Evolutionary conservation across 2,797 vertebrate genomes (phyloP).

Genomic region (Peromyscus eremicus): DNA sequence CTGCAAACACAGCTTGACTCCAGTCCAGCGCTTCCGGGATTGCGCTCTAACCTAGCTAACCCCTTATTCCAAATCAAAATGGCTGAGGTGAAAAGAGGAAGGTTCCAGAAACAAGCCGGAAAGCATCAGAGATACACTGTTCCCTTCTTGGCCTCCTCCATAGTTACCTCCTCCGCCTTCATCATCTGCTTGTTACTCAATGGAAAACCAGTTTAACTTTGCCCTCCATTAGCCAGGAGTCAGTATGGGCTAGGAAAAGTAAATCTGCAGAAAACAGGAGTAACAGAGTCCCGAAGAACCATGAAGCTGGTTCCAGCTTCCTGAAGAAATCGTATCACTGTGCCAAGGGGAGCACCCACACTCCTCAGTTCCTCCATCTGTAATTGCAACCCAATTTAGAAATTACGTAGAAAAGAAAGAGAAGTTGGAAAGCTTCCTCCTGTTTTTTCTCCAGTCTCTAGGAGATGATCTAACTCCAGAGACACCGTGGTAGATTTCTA

Average conservation of each 20-base stretch:
- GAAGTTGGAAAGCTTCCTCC: neutral
- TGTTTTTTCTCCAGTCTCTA: neutral
- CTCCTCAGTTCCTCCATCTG: neutral
- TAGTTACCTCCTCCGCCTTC: neutral
- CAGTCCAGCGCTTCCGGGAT: neutral
- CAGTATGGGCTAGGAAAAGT: neutral
- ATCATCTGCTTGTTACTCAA: neutral
- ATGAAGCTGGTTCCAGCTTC: neutral
- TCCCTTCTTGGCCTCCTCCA: neutral
- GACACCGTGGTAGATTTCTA: neutral
- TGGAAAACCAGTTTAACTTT: neutral
- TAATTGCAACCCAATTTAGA: neutral
- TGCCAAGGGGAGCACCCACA: neutral
- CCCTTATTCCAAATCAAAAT: constrained; percentile 22
- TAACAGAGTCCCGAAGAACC: neutral
- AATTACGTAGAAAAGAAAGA: neutral
- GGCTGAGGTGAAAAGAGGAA: neutral
- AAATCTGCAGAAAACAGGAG: neutral
- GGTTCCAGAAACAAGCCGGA: neutral
- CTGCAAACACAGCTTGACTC: constrained; percentile 2
- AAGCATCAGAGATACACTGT: neutral
- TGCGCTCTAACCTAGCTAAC: neutral
- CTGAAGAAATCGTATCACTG: neutral
- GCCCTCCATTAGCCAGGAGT: neutral
- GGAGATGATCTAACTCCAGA: neutral